Conservation (phyloP, 35 echinoderm and acorn worm genomes). For the Ptychodera flava region DNA sequence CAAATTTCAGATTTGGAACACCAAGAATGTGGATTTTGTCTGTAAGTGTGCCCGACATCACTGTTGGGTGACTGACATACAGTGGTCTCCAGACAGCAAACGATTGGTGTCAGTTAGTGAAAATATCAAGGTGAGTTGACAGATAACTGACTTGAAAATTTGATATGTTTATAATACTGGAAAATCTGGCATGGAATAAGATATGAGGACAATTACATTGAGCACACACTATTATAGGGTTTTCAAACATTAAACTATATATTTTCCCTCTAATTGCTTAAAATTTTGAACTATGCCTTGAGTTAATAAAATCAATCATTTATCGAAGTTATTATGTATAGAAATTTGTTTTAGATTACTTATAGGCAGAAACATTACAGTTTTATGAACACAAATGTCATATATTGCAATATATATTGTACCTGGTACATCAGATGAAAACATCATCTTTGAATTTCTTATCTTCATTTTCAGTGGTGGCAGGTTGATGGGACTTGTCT, state of each 20-base stretch:
- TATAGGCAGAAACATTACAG: no score
- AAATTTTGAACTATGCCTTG: no score
- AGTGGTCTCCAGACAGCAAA: constrained; percentile 55
- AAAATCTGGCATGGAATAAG: not conserved
- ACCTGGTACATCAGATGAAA: not conserved
- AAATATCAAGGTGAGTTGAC: constrained; percentile 55
- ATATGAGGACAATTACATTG: no score
- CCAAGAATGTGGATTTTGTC: constrained; percentile 15
- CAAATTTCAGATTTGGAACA: constrained; percentile 27
- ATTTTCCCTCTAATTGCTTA: no score
- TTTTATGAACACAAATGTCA: no score
- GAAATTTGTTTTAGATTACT: no score
- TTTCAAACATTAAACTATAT: not conserved
- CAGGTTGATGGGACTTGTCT: constrained; percentile 51
- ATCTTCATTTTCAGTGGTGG: constrained; percentile 62
- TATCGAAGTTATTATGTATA: no score
- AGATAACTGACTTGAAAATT: not conserved
- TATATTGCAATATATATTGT: not conserved
- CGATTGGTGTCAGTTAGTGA: constrained; percentile 70
- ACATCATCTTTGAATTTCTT: not conserved
- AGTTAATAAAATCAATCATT: no score
- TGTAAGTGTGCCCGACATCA: constrained; percentile 42
- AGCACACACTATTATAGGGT: no score
- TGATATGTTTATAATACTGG: constrained; percentile 1
- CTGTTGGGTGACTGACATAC: constrained; percentile 82